Base-by-base conservation (phyloP, 2,797 vertebrate genomes). In the Schizopygopsis pylzovi region DNA sequence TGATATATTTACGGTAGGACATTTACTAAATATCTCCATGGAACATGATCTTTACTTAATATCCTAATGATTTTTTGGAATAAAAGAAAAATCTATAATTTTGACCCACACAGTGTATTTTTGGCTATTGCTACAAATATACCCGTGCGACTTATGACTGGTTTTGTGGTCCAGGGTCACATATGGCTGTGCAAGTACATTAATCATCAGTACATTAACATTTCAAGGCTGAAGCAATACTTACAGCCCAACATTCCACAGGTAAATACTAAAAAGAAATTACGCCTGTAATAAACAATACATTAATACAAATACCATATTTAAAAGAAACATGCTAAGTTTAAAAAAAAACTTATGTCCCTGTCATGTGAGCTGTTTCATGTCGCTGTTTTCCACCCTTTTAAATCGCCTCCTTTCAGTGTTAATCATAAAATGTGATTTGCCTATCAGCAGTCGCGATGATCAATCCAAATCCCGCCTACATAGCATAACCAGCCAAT, bases 401-500 rank as follows among this genome's bases (percentile, higher is more conserved):
- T 90, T 87, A 87, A 87, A 87, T 80, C 82, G 81, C 83, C 83
- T 87, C 84, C 83, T 87, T 73, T 78, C 67, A 81, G 82, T 77
- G 75, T 89, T 90, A 89, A 90, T 89, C 84, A 87, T 85, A 82
- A 82, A 85, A 76, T 18, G 33, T 82, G 45, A 77, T 83, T 70
- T 33, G 80, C 89, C 89, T 54, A 90, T 90, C 86, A 89, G 85
- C 85, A 73, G 49, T 54, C 80, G 49, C n/a, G 72, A 81, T 28
- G 6, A 68, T 63, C 25, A 2, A n/a, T 49, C 86, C 80, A 91
- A 94, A 93, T 94, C 94, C 95, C 96, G 94, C 97, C 96, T 95
- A 92, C 89, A 92, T 90, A 91, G 92, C 89, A 73, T 68, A 45
- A 89, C 41, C 88, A 94, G 90, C 97, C 97, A 97, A 96, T 96